Conservation (phyloP, 2,888 invertebrate genomes). For the Cryptus armator region DNA sequence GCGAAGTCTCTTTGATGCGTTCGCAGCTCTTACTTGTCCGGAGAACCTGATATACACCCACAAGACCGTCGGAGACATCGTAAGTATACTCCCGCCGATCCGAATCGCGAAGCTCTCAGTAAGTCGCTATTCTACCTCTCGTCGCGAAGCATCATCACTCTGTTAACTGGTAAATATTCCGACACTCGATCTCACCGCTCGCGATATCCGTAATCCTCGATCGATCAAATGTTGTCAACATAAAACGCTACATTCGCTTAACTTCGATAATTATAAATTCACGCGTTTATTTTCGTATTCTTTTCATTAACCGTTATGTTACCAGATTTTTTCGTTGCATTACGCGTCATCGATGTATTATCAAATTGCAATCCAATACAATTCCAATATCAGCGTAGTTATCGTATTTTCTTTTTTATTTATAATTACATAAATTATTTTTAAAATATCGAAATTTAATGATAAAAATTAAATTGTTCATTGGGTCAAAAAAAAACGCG, state of each 20-base stretch:
- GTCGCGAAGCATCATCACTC: conserved; percentile 74
- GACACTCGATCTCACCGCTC: neutral
- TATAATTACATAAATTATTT: no score
- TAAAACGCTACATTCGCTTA: neutral
- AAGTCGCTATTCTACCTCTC: conserved; percentile 77
- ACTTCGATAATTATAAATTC: neutral
- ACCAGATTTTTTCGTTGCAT: neutral
- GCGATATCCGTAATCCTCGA: neutral
- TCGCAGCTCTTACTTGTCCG: conserved; percentile 15
- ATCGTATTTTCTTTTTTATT: no score
- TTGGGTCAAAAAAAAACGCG: no score
- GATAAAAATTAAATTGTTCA: no score
- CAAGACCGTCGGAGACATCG: conserved; percentile 69
- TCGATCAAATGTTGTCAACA: neutral
- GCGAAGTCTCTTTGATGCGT: conserved; percentile 50
- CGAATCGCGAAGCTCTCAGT: conserved; percentile 66
- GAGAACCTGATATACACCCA: conserved; percentile 70
- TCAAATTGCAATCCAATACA: no score
- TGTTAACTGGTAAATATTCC: conserved; percentile 74
- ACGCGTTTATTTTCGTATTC: neutral
- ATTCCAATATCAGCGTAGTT: no score
- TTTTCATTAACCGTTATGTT: neutral
- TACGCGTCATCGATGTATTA: no score
- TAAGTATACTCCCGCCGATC: conserved; percentile 63
- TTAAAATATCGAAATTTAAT: no score